These are phyloP conservation scores for Agonopterix heracliana DNA, from an alignment of 2,888 invertebrate genomes.

Conservation along the genomic window DNA sequence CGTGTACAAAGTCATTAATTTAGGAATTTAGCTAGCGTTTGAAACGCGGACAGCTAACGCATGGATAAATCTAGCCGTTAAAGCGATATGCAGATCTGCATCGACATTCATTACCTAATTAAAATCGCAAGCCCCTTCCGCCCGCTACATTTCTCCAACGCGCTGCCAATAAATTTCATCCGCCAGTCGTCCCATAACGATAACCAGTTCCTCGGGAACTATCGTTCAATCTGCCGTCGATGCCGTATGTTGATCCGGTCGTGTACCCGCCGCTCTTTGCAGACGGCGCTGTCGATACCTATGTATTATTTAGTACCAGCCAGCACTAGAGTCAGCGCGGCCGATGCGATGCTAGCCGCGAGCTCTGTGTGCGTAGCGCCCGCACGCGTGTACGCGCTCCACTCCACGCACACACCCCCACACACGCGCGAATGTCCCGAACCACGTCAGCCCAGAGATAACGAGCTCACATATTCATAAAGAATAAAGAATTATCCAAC, in stretches of 20 bases:
- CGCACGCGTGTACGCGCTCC: conserved; percentile 26
- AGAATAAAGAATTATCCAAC: conserved; percentile 74
- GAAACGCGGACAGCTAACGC: conserved; percentile 57
- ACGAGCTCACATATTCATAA: conserved; percentile 76
- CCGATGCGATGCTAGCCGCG: conserved; percentile 13
- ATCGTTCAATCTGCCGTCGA: conserved; percentile 76
- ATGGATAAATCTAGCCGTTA: conserved; percentile 72
- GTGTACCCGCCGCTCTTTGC: conserved; percentile 60
- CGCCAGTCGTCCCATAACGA: conserved; percentile 75
- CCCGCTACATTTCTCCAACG: conserved; percentile 75
- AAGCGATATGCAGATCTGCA: conserved; percentile 75
- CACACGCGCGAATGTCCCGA: conserved; percentile 43
- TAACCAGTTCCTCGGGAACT: conserved; percentile 77
- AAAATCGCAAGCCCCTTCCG: conserved; percentile 76
- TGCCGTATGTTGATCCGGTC: conserved; percentile 76
- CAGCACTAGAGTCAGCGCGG: conserved; percentile 44
- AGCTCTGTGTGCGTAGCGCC: conserved; percentile 4
- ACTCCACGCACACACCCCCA: conserved; percentile 39
- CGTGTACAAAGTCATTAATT: conserved; percentile 36
- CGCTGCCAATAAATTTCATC: conserved; percentile 76
- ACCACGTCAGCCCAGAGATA: conserved; percentile 64
- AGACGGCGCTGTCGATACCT: conserved; percentile 66
- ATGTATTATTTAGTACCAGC: conserved; percentile 73
- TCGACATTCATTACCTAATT: conserved; percentile 77
- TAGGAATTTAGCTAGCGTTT: conserved; percentile 56